Evolutionary conservation across 2,797 vertebrate species (phyloP), one percentile per base, ranked within the genome.

Genomic region (Sus cebifrons): DNA sequence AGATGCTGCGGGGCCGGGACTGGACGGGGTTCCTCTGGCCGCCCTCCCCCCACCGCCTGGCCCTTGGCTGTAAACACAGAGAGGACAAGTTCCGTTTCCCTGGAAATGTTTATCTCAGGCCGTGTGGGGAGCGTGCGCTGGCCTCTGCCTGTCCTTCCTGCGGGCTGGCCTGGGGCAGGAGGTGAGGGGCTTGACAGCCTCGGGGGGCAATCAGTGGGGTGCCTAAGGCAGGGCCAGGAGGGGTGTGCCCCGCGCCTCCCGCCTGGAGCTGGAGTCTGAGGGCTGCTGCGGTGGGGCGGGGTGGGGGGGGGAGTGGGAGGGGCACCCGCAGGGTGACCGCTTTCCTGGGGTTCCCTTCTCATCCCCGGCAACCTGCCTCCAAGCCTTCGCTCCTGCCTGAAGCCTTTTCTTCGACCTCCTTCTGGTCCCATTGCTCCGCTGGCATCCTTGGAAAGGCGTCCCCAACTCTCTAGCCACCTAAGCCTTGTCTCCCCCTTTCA

Each of bases 21-120:
- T 36, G 54, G 27, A 67, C 3, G 11, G 75, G 86, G 82, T n/a
- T 23, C 77, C 56, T 83, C 17, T 1, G 52, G 44, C 81, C 0
- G 18, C 75, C 91, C 90, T 40, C 92, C 95, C 81, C 84, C 77
- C 86, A 87, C 94, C 60, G 91, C 87, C 86, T 95, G 95, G 94
- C 88, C 92, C 78, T 97, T 92, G 93, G 92, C 97, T 97, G 87
- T 98, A 98, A 98, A 97, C 97, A 98, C 91, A 44, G 79, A 94
- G 83, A 97, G 97, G 97, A 97, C 96, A 96, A 98, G 95, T 98
- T 98, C 98, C 97, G 97, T 97, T 98, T 97, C 97, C 97, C 6
- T 89, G 96, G 97, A 98, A 98, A 98, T 98, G 96, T 98, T 98
- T 98, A 97, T 98, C 97, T 96, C 91, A 29, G 81, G 75, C 96